Evolutionary conservation across 2,113 vertebrate genomes (phyloP).

Genomic region (Gavia stellata): DNA sequence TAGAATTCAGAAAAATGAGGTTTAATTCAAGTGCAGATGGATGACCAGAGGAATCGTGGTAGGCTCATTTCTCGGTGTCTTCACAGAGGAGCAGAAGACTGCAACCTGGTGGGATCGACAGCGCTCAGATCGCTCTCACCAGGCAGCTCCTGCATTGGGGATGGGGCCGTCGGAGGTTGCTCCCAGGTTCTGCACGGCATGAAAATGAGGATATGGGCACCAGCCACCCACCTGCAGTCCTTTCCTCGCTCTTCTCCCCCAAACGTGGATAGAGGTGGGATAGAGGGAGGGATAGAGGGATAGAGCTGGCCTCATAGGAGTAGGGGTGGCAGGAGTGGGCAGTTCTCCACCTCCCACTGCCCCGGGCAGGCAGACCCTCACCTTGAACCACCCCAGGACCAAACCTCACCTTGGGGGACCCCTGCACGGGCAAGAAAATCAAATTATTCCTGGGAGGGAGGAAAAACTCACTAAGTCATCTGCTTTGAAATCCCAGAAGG

Average conservation of each 20-base stretch:
- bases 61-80: background rate
- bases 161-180: background rate
- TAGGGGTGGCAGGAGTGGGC: background rate
- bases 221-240: rapidly evolving
- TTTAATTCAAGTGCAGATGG: background rate
- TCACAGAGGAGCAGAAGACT: background rate
- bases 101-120: background rate
- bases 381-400: background rate
- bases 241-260: background rate
- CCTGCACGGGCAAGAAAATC: background rate
- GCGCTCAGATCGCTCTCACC: background rate
- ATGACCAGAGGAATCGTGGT: background rate
- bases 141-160: background rate
- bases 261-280: too few relatives aligned
- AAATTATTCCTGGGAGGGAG: background rate
- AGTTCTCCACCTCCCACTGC: background rate
- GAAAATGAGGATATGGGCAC: background rate
- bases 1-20: background rate
- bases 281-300: too few relatives aligned
- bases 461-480: background rate
- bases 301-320: background rate
- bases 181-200: background rate
- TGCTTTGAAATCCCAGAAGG: background rate
- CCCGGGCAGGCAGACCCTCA: background rate
- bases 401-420: background rate